A percentile compares a stretch with the other conserved stretches of the same genome.
Evolutionary conservation across 2,113 vertebrate species (phyloP).

Genomic region (Athene cunicularia): DNA sequence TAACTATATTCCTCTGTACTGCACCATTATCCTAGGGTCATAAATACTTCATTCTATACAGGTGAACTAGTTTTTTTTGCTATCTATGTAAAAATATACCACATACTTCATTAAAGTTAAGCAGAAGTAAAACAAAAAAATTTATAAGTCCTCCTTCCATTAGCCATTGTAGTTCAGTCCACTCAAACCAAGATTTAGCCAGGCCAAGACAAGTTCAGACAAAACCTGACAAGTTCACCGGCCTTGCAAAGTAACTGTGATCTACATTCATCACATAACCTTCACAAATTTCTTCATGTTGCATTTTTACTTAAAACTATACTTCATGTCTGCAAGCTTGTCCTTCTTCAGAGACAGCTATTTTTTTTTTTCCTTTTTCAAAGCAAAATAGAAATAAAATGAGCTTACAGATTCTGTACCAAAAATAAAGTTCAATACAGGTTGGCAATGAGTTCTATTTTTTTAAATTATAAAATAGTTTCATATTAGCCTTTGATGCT

Average conservation of each 20-base stretch:
- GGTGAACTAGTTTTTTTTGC: background rate
- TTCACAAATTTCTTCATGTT: background rate
- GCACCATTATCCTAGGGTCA: background rate
- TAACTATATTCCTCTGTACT: background rate
- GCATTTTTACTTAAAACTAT: background rate
- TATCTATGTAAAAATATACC: background rate
- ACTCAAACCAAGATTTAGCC: background rate
- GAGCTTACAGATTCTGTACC: background rate
- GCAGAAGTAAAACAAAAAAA: background rate
- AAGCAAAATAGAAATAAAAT: background rate
- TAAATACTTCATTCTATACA: background rate
- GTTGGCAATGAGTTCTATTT: background rate
- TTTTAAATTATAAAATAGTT: background rate
- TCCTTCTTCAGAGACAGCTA: background rate
- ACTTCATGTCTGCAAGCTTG: background rate
- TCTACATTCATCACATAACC: background rate
- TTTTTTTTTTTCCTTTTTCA: background rate
- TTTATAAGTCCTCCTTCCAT: background rate
- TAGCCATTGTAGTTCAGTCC: background rate
- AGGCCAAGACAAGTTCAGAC: background rate
- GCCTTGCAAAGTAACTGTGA: background rate
- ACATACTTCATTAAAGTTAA: background rate
- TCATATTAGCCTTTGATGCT: background rate
- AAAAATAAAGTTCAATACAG: background rate
- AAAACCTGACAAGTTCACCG: background rate